These are phyloP conservation scores for Lutjanus campechanus DNA, from an alignment of 2,797 vertebrate genomes.

Conservation along the genomic window DNA sequence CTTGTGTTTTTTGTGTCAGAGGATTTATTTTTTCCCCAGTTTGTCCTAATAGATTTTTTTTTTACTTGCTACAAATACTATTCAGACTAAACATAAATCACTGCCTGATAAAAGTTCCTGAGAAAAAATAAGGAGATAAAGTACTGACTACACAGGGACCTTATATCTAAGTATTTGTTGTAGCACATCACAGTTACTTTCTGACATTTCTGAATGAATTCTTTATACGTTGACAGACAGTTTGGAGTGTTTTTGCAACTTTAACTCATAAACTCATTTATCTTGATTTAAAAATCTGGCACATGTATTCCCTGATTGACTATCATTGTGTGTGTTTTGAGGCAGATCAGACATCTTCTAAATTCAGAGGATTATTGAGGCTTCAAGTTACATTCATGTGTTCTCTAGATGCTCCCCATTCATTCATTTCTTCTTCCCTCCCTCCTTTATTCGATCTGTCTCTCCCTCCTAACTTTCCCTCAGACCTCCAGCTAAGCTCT, in stretches of 20 bases:
- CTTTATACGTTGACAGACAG: neutral
- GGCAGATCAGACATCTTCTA: neutral
- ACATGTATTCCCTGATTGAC: neutral
- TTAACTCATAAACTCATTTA: neutral
- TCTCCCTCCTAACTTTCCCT: neutral
- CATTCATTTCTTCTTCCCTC: neutral
- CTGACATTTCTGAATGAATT: neutral
- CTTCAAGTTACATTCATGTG: neutral
- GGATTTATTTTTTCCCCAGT: neutral
- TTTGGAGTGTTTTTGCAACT: neutral
- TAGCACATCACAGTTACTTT: neutral
- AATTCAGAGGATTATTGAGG: neutral
- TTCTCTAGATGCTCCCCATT: neutral
- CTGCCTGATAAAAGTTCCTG: neutral
- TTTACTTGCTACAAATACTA: neutral
- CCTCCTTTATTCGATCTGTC: neutral
- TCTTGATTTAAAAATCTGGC: neutral
- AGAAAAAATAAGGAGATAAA: neutral
- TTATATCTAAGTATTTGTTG: neutral
- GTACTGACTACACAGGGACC: neutral
- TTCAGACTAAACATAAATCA: slow-evolving; percentile 1
- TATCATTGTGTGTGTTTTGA: neutral
- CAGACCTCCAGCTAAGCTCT: slow-evolving; percentile 28
- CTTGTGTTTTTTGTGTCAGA: neutral
- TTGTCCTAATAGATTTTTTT: neutral